These are phyloP conservation scores for Cantharis nigra DNA, from an alignment of 2,888 invertebrate genomes.

Conservation along the genomic window DNA sequence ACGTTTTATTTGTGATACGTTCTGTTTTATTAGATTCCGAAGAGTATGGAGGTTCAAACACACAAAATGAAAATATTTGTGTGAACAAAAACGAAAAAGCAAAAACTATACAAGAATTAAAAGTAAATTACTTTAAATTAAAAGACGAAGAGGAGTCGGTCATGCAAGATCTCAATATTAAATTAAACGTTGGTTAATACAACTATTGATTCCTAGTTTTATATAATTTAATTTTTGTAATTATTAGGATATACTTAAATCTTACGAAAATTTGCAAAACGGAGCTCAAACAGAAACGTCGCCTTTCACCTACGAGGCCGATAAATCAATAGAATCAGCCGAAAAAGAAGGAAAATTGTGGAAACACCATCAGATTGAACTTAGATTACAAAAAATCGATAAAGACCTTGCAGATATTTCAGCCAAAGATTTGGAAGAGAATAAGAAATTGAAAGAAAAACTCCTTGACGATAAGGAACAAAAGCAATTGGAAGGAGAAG, in stretches of 20 bases:
- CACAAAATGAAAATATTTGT: background rate
- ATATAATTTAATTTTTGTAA: background rate
- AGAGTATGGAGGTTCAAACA: background rate
- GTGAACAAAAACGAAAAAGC: background rate
- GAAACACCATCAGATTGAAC: slow-evolving; percentile 25
- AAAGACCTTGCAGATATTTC: slow-evolving; percentile 19
- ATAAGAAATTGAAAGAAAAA: background rate
- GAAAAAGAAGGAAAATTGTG: slow-evolving; percentile 27
- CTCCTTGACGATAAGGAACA: background rate
- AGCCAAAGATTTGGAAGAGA: slow-evolving; percentile 3
- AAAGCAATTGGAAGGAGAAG: background rate
- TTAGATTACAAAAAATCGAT: slow-evolving; percentile 28
- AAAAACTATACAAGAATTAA: background rate
- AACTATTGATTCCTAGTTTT: background rate
- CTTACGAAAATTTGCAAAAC: background rate
- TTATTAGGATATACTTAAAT: slow-evolving; percentile 3
- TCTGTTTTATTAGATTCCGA: background rate
- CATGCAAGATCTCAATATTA: slow-evolving; percentile 1
- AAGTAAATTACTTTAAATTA: slow-evolving; percentile 15
- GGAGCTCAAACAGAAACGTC: background rate
- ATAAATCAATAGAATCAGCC: slow-evolving; percentile 13
- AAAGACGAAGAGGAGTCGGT: background rate
- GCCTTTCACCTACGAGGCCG: background rate
- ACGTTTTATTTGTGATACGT: background rate
- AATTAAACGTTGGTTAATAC: slow-evolving; percentile 9